Evolutionary conservation across 2,797 vertebrate genomes (phyloP).

Genomic region (Calcarius lapponicus): DNA sequence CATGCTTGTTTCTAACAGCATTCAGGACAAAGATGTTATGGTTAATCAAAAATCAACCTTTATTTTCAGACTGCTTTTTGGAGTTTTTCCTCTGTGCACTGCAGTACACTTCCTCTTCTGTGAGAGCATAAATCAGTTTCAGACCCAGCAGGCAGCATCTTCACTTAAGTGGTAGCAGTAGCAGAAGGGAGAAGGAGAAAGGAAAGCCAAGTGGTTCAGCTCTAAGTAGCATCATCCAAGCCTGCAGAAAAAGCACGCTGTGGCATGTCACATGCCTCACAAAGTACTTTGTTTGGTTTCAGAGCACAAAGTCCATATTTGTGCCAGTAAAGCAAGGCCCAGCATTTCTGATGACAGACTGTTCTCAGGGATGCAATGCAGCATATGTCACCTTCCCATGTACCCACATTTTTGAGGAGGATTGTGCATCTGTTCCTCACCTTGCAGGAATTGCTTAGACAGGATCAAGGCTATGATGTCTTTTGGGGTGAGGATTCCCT

Average conservation of each 20-base stretch:
- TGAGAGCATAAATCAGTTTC: neutral
- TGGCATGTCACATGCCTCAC: neutral
- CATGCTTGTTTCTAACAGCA: neutral
- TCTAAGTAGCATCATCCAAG: neutral
- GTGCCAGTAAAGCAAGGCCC: neutral
- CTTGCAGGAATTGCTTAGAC: neutral
- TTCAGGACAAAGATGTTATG: neutral
- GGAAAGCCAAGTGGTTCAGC: neutral
- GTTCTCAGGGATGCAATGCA: neutral
- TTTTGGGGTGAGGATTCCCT: neutral
- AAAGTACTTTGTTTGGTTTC: neutral
- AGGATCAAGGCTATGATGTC: neutral
- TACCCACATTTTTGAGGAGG: neutral
- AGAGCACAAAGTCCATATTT: neutral
- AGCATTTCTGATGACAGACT: neutral
- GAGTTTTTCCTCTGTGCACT: neutral
- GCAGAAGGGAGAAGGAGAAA: neutral
- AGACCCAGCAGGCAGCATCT: neutral
- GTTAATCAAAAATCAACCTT: slow-evolving; percentile 1
- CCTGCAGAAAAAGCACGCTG: neutral
- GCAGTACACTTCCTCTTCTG: neutral
- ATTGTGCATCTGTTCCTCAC: neutral
- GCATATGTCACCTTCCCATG: neutral
- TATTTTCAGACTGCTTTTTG: neutral
- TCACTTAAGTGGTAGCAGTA: neutral